These are phyloP conservation scores for Trypoxylus dichotomus DNA, from an alignment of 1,140 invertebrate species.

Conservation along the genomic window DNA sequence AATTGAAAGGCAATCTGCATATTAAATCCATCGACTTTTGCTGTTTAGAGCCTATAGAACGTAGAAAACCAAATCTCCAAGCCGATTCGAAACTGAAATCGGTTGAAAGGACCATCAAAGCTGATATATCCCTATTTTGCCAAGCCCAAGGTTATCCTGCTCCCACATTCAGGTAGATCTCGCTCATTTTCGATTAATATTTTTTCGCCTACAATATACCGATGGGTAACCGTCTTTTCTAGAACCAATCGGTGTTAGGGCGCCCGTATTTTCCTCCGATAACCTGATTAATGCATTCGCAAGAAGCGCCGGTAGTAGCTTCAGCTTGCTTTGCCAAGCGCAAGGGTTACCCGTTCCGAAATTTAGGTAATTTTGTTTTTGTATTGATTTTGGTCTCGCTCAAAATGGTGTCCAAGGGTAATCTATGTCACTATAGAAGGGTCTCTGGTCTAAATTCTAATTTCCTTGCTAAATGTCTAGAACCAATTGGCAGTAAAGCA, in stretches of 20 bases:
- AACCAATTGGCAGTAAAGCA: constrained; percentile 68
- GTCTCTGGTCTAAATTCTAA: background rate
- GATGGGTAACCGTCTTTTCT: too few species aligned
- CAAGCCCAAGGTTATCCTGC: constrained; percentile 61
- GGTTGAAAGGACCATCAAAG: constrained; percentile 57
- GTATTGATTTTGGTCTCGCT: background rate
- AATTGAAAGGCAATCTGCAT: too few species aligned
- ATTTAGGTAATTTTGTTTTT: constrained; percentile 61
- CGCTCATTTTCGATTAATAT: background rate
- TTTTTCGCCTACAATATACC: too few species aligned
- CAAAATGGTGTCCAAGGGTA: background rate
- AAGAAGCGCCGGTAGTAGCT: constrained; percentile 47
- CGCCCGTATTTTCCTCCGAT: constrained; percentile 54
- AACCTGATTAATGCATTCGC: constrained; percentile 38
- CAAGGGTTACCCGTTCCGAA: constrained; percentile 75
- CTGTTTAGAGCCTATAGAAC: constrained; percentile 71
- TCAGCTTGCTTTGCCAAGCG: constrained; percentile 71
- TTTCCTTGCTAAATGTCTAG: constrained; percentile 54
- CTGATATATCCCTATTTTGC: constrained; percentile 64
- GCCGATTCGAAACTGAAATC: constrained; percentile 63
- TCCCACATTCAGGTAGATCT: constrained; percentile 55
- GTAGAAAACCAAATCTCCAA: constrained; percentile 67
- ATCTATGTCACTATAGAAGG: background rate
- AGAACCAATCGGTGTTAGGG: constrained; percentile 61
- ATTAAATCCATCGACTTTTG: too few species aligned